These are phyloP conservation scores for Andrena fulva DNA, from an alignment of 2,888 invertebrate species.

Conservation along the genomic window DNA sequence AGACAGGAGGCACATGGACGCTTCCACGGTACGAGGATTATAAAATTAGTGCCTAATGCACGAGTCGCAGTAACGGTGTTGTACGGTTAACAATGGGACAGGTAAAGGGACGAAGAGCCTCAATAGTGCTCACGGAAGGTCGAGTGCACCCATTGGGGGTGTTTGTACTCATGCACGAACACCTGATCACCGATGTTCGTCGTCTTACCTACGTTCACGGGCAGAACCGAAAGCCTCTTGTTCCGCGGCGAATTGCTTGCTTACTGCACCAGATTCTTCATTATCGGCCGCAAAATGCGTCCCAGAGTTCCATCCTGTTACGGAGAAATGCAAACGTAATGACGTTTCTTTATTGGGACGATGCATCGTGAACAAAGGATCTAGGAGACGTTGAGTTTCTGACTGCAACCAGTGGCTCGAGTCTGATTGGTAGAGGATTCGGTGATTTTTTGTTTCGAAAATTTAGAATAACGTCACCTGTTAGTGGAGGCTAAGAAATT, in stretches of 20 bases:
- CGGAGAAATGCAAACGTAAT: not conserved
- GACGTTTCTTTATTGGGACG: not conserved
- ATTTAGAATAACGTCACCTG: no score
- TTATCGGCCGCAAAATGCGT: constrained; percentile 10
- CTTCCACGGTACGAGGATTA: constrained; percentile 73
- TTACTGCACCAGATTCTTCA: constrained; percentile 5
- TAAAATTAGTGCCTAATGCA: constrained; percentile 77
- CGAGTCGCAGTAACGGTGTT: constrained; percentile 76
- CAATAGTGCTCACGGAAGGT: constrained; percentile 48
- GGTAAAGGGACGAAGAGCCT: constrained; percentile 55
- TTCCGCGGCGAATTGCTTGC: not conserved
- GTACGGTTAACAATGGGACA: constrained; percentile 70
- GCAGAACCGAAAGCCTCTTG: constrained; percentile 15
- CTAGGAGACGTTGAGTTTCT: not conserved
- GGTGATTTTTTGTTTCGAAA: no score
- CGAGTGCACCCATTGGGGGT: constrained; percentile 55
- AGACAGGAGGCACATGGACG: constrained; percentile 42
- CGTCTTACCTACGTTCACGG: constrained; percentile 32
- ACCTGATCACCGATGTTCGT: constrained; percentile 46
- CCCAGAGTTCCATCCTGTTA: not conserved
- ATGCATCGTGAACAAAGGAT: not conserved
- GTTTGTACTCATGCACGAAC: constrained; percentile 44
- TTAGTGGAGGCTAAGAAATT: no score
- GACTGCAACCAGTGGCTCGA: not conserved
- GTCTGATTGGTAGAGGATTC: not conserved